Base-by-base conservation (phyloP, 2,888 invertebrate species). In the Volucella inflata region DNA sequence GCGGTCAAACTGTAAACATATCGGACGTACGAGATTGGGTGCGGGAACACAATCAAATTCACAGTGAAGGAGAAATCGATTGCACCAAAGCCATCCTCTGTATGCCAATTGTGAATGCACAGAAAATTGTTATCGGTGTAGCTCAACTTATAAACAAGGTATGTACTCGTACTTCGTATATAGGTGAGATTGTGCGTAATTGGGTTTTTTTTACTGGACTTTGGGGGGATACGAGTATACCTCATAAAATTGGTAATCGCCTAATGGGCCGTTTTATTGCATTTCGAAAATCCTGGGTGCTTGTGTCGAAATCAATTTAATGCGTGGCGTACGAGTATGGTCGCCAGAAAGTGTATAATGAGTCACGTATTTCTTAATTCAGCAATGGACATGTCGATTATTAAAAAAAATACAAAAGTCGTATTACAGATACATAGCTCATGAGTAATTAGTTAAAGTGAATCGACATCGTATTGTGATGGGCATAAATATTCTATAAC, bases 101-200 rank as follows among this genome's bases (percentile, higher is more conserved):
- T 89, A 97, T 98, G 96, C 98, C 98, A 4, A 98, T 98, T 87
- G 96, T 96, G 51, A 98, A 98, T 91, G 97, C 97, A 1, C 96
- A 97, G 90, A 96, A 96, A 89, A 95, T 94, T 84, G 96, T 98
- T 4, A 97, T 98, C 89, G 98, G 97, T 17, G 98, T 98, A 9
- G 97, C 98, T 8, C 98, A 98, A 90, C 93, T 98, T 83, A 97
- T 98, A 74, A 98, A 98, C 92, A 98, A 98, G 94, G 95, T 95
- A 90, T 82, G 88, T 67, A 46, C 30, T 6, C 82, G 88, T 67
- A 46, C 30, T 6, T 38, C 53, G 0, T 42, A 11, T n/a, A 1
- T 44, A 2, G 0, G 12, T 46, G 8, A 8, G 17, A 30, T 8
- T 48, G 11, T 51, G 17, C 14, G 1, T 16, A 12, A 17, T 10